phyloP scores from a whole-genome alignment of 64 coral and sea anemone genomes.

The Stichodactyla mertensii region DNA sequence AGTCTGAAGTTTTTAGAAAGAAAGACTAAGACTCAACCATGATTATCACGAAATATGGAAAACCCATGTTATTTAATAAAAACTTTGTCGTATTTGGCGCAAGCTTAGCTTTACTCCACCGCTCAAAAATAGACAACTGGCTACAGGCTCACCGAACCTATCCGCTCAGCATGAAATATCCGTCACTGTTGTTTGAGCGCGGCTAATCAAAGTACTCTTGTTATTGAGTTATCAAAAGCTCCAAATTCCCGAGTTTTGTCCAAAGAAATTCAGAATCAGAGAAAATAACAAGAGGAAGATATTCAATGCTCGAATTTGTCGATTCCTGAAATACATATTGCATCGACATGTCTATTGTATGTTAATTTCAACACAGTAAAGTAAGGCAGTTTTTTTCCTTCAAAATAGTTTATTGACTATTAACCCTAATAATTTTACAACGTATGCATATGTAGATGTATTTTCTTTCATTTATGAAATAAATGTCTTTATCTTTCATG shows the following conservation, averaged over 20 bases:
- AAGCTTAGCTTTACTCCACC: background rate
- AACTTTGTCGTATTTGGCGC: background rate
- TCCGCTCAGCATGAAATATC: background rate
- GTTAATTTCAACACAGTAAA: background rate
- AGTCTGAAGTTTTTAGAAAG: background rate
- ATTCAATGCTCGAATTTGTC: background rate
- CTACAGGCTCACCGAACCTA: background rate
- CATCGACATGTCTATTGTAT: background rate
- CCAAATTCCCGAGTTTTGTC: background rate
- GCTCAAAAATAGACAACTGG: background rate
- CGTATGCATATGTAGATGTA: background rate
- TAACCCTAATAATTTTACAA: background rate
- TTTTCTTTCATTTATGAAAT: background rate
- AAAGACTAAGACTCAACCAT: background rate
- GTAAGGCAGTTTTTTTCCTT: background rate
- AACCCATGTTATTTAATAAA: background rate
- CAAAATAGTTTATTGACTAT: conserved; percentile 1
- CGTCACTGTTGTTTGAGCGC: background rate
- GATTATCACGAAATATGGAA: background rate
- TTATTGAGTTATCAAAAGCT: background rate
- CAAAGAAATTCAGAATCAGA: background rate
- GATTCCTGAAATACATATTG: background rate
- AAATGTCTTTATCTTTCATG: background rate
- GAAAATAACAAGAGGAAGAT: background rate
- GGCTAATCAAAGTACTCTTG: background rate